phyloP scores from a whole-genome alignment of 2,113 vertebrate genomes.

The Silurus glanis region DNA sequence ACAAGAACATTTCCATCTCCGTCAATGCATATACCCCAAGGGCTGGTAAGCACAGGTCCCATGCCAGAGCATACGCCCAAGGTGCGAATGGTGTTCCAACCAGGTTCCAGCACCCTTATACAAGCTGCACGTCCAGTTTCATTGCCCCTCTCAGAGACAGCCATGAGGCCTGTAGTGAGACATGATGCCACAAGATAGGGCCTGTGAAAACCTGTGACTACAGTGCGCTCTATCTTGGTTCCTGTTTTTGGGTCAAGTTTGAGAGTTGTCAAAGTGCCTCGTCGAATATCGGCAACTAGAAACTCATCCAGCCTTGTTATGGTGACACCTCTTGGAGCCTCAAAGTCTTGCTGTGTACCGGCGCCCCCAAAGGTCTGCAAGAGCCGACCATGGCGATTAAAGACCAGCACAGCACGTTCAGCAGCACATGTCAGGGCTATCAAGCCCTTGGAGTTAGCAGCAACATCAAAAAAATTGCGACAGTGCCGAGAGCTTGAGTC shows the following conservation, averaged over 20 bases:
- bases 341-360: constrained; percentile 61
- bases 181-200: constrained; percentile 76
- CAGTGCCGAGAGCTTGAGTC: constrained; percentile 61
- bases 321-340: constrained; percentile 75
- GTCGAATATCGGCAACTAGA: constrained; percentile 74
- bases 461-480: constrained; percentile 78
- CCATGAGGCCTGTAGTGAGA: constrained; percentile 68
- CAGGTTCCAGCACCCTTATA: constrained; percentile 74
- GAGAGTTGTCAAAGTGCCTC: constrained; percentile 69
- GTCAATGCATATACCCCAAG: constrained; percentile 78
- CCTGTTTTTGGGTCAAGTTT: constrained; percentile 70
- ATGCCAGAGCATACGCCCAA: constrained; percentile 70
- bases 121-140: constrained; percentile 70
- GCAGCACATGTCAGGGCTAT: constrained; percentile 74
- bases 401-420: constrained; percentile 71
- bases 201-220: constrained; percentile 73
- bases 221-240: constrained; percentile 65
- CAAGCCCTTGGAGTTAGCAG: constrained; percentile 72
- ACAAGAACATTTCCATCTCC: constrained; percentile 72
- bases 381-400: constrained; percentile 72
- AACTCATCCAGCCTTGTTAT: constrained; percentile 71
- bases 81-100: constrained; percentile 73
- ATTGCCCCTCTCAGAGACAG: constrained; percentile 75
- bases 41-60: constrained; percentile 71
- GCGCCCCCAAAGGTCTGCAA: constrained; percentile 74